Evolutionary conservation across 2,888 invertebrate species (phyloP), one percentile per base, ranked within the genome.

Genomic region (Cephonodes hylas): DNA sequence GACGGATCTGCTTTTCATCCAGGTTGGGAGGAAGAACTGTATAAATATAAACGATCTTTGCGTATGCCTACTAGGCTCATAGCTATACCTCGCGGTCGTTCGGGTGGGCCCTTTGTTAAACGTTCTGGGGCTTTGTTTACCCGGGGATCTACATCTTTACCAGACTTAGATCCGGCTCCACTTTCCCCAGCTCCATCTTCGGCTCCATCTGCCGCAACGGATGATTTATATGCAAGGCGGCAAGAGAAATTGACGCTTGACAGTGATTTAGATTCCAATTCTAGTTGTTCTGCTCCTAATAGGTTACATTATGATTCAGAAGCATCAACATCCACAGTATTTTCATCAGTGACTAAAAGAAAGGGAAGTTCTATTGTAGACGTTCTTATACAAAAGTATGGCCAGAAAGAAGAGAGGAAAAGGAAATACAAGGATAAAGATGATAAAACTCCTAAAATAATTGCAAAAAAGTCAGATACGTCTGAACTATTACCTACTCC

Each of bases 21-120:
- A 0, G 96, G 96, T 0, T 96, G 96, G 96, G 96, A 96, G 85
- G 96, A 96, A 78, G 97, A 97, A 76, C 93, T 97, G 18, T 96
- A 96, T 76, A 95, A 94, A 72, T 97, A 96, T 77, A 97, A 97
- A 81, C 94, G 96, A 71, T 96, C 97, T 0, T 86, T 97, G 18
- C 94, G 97, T 72, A 96, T 97, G 94, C 97, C 97, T 1, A 93
- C 95, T 38, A 94, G 96, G 71, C 91, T 97, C 59, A 97, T 97
- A 70, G 96, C 96, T 42, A 96, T 97, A 62, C 95, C 96, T 34
- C 94, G 96, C 69, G 95, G 91, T 7, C 79, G 88, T 23, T 88
- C 96, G 1, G 95, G 95, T 25, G 94, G 95, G 53, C 89, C 90
- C 10, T 89, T 88, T 70, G 79, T 79, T 56, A 84, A 82, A 69